Evolutionary conservation across 1,140 invertebrate species (phyloP), one percentile per base, ranked within the genome.

Genomic region (Globodera rostochiensis): DNA sequence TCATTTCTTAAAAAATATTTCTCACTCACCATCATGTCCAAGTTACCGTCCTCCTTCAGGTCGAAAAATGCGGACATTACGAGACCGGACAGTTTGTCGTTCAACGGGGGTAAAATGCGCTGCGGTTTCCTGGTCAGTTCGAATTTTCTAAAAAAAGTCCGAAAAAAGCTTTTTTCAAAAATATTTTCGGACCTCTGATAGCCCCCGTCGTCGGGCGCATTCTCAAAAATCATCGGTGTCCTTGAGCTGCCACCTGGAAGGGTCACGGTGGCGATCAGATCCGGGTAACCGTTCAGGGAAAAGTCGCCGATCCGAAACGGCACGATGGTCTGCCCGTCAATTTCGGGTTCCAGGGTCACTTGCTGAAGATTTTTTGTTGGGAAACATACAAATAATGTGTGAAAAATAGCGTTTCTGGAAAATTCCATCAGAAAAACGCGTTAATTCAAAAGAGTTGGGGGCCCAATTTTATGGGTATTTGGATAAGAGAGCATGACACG

Each of bases 241-340:
- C 15, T 78, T 13, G 67, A 64, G 21, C 77, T 64, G 25, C 57
- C 57, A 67, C 21, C 80, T 71, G 50, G 50, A 8, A n/a, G 57
- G 4, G 47, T 77, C 21, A 87, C 70, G 49, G 80, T 81, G 11
- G 83, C 87, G 66, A 87, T 83, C 36, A 88, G 69, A 80, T 88
- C 87, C 11, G 87, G 87, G 73, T 73, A 88, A 15, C 88, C 87
- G 74, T 88, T 84, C 60, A 86, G 70, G 19, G 84, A 82, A 60
- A 90, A 88, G 21, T 88, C 88, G 45, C 87, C 87, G 57, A 90
- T 86, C 8, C 87, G 83, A 67, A 90, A 90, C 11, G 87, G 49
- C 2, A 84, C 77, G 1, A 73, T 76, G n/a, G 84, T 86, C 25
- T 85, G 36, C 6, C 60, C 83, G n/a, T 82, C 81, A 11, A 75